Conservation (phyloP, 2,113 vertebrate species). For the Saimiri boliviensis region DNA sequence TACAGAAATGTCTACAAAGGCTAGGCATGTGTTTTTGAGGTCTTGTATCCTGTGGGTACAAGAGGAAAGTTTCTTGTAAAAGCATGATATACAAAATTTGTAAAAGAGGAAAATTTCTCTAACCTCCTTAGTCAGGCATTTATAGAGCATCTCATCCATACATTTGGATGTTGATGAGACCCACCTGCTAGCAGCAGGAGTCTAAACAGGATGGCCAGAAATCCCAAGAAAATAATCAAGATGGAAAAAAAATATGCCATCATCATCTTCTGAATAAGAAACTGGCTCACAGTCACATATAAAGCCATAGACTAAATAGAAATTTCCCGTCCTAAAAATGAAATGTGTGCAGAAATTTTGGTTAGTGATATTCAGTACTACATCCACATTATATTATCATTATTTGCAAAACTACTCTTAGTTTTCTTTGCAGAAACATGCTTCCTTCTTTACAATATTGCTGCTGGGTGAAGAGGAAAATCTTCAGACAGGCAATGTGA, state of each 20-base stretch:
- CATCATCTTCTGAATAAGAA: constrained; percentile 47
- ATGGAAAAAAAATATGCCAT: constrained; percentile 50
- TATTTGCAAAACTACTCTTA: not conserved
- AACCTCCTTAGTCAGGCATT: not conserved
- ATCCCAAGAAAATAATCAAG: constrained; percentile 73
- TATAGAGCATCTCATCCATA: not conserved
- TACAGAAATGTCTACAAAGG: not conserved
- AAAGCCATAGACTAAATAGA: constrained; percentile 74
- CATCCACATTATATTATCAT: constrained; percentile 12
- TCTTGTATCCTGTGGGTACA: not conserved
- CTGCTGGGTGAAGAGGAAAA: not conserved
- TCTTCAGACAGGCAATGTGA: not conserved
- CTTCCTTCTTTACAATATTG: not conserved
- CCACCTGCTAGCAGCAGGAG: constrained; percentile 26
- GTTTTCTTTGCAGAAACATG: not conserved
- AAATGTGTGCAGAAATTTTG: constrained; percentile 43
- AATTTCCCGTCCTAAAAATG: constrained; percentile 53
- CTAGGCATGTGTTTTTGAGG: not conserved
- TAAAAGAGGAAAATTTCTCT: too few relatives aligned
- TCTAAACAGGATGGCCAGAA: constrained; percentile 42
- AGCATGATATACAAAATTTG: too few relatives aligned
- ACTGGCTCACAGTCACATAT: constrained; percentile 43
- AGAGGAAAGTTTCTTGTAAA: too few relatives aligned
- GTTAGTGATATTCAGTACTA: not conserved
- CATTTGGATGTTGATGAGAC: not conserved